These are phyloP conservation scores for Linnaemya vulpina DNA, from an alignment of 2,888 invertebrate genomes.

Conservation along the genomic window DNA sequence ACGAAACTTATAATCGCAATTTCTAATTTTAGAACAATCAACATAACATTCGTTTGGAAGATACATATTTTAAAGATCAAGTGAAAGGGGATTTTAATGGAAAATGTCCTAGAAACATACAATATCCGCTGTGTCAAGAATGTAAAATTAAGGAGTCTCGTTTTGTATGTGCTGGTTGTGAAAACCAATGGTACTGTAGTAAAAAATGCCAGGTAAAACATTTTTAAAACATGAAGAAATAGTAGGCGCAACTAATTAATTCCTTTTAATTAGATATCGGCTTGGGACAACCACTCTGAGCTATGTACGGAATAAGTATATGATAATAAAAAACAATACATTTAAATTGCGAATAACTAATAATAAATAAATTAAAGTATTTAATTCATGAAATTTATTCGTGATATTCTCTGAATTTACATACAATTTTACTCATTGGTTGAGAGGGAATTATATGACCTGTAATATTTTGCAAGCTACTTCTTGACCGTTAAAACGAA, in stretches of 20 bases:
- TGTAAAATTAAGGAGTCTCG: slow-evolving; percentile 92
- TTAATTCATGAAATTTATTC: too few species aligned
- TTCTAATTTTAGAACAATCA: slow-evolving; percentile 36
- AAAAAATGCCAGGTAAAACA: slow-evolving; percentile 92
- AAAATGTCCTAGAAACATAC: slow-evolving; percentile 65
- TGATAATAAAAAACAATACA: neutral
- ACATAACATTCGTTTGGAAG: slow-evolving; percentile 36
- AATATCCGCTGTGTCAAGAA: slow-evolving; percentile 91
- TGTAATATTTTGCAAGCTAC: too few species aligned
- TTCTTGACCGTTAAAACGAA: too few species aligned
- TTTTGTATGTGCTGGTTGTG: slow-evolving; percentile 95
- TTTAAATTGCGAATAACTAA: neutral
- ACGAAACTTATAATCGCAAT: neutral
- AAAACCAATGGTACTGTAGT: slow-evolving; percentile 97
- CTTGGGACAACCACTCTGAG: slow-evolving; percentile 73
- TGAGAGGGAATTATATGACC: too few species aligned
- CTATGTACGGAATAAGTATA: slow-evolving; percentile 68
- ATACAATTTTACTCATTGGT: too few species aligned
- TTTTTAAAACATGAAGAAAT: neutral
- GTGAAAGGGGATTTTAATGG: slow-evolving; percentile 38
- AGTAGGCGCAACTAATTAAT: too few species aligned
- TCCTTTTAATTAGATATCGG: slow-evolving; percentile 62
- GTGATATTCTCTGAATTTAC: too few species aligned
- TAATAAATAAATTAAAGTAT: neutral
- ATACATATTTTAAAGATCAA: slow-evolving; percentile 14